Conservation (phyloP, 2,113 vertebrate genomes). For the Globicephala melas region DNA sequence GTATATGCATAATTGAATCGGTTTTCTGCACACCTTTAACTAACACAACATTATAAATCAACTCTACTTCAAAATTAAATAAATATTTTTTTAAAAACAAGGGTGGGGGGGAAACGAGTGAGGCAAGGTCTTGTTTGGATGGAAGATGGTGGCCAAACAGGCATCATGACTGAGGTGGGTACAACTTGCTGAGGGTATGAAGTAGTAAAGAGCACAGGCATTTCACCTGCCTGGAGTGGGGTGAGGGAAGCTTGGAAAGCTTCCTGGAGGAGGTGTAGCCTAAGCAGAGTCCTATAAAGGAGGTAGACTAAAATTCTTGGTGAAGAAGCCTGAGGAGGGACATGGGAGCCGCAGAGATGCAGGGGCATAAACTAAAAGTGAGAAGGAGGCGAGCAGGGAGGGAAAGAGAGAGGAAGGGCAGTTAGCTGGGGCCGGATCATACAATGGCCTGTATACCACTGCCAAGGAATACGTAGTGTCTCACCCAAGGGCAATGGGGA, state of each 20-base stretch:
- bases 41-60: too few relatives aligned
- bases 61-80: too few relatives aligned
- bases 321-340: background rate
- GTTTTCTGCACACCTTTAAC: too few relatives aligned
- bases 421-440: background rate
- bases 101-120: fast-evolving
- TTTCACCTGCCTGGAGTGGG: background rate
- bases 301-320: background rate
- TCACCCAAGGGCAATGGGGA: background rate
- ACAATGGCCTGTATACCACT: background rate
- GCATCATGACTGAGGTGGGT: background rate
- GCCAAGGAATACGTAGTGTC: background rate
- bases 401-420: background rate
- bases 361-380: background rate
- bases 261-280: background rate
- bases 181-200: background rate
- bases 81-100: too few relatives aligned
- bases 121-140: background rate
- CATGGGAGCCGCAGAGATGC: background rate
- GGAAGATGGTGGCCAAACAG: fast-evolving
- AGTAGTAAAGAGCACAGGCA: background rate
- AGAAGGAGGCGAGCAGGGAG: background rate
- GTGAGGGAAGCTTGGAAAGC: background rate
- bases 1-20: too few relatives aligned
- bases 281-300: background rate